Base-by-base conservation (phyloP, 1,140 invertebrate species). In the Euwallacea fornicatus region DNA sequence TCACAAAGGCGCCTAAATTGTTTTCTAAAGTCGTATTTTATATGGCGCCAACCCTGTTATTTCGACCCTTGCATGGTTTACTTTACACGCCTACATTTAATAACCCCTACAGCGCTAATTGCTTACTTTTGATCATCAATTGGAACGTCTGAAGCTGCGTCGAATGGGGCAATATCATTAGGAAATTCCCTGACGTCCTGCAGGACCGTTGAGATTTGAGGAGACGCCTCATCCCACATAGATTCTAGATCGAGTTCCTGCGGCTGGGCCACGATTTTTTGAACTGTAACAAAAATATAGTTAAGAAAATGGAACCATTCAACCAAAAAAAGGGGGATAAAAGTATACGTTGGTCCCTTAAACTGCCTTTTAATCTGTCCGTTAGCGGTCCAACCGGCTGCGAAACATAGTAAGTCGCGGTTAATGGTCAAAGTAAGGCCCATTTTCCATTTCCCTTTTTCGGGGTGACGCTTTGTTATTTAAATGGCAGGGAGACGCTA, bases 41-140 rank as follows among this genome's bases (percentile, higher is more conserved):
- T 33, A 33, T 33, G 11, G 13, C 0, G 3, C 13, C 33, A 13
- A 9, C 43, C 7, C 44, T 47, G 33, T 47, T 47, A 47, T 41
- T 43, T 42, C 59, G 33, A 16, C 42, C n/a, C 43, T 62, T 11
- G 33, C 4, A 33, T 33, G 21, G 21, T 33, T 33, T 33, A 56
- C 1, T 15, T 56, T 2, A 16, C 16, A 15, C 11, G 10, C 16
- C 2, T 56, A 9, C 16, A 13, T 15, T 15, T 56, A 50, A 50
- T 11, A 50, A 2, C 0, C 46, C 46, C 46, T 50, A 13, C 46
- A 11, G 46, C 6, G 46, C 46, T 13, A 10, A 50, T 33, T 33
- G 82, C 95, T 68, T 59, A 72, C 93, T 94, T 96, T 84, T 97
- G 95, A 77, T 96, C 90, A 75, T 97, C 94, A 67, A 96, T 90